phyloP scores from a whole-genome alignment of 2,113 vertebrate species.

The Pipra filicauda region DNA sequence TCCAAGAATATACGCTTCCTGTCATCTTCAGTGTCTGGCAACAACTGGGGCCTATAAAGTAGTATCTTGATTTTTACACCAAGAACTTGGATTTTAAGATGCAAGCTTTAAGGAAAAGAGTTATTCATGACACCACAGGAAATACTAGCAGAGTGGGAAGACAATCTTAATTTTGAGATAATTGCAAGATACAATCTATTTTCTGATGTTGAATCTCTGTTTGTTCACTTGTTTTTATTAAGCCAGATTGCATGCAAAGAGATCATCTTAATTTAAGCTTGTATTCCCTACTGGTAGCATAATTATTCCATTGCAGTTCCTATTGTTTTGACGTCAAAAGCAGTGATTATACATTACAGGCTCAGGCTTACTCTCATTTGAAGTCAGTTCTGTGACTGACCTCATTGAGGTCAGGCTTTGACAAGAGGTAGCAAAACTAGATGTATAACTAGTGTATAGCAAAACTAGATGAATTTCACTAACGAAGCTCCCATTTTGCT shows the following conservation, averaged over 20 bases:
- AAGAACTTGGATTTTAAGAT: neutral
- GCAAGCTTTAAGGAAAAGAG: neutral
- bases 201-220: neutral
- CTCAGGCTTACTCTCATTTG: neutral
- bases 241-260: neutral
- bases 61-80: neutral
- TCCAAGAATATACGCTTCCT: neutral
- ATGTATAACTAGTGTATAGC: neutral
- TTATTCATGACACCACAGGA: neutral
- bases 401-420: neutral
- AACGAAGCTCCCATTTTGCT: neutral
- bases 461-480: neutral
- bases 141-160: neutral
- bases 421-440: neutral
- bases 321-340: conserved; percentile 22
- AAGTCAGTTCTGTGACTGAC: neutral
- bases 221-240: neutral
- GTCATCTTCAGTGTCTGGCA: neutral
- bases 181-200: neutral
- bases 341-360: neutral
- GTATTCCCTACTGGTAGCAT: neutral
- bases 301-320: conserved; percentile 5
- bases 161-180: neutral
- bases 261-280: neutral
- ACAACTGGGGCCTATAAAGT: neutral